Percentiles rank a stretch among this genome's conserved stretches.
Evolutionary conservation across 37 sponge, comb jelly and placozoan genomes (phyloP).

Genomic region (Eunapius fragilis): DNA sequence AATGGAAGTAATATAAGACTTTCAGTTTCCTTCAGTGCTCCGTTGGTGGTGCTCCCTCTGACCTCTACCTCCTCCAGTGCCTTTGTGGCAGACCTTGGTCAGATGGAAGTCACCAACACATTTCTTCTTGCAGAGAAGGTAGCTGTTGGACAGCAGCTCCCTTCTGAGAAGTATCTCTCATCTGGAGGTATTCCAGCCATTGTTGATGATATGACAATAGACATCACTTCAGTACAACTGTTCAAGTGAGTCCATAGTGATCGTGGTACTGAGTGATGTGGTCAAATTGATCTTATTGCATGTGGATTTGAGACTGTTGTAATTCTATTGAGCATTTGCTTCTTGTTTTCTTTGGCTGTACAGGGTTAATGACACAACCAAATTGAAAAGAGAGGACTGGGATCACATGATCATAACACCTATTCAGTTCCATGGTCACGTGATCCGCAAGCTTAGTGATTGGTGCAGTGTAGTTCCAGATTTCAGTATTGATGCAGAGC

Average conservation of each 20-base stretch:
- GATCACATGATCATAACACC: slow-evolving; percentile 50
- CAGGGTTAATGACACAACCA: not conserved
- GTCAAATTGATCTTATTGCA: not conserved
- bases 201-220: slow-evolving; percentile 41
- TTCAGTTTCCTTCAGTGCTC: slow-evolving; percentile 23
- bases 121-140: slow-evolving; percentile 23
- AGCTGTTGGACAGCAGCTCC: not conserved
- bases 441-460: slow-evolving; percentile 42
- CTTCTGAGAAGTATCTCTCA: not conserved
- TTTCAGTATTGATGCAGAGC: slow-evolving; percentile 15
- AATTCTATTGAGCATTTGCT: not conserved
- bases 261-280: not conserved
- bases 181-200: slow-evolving; percentile 22
- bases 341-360: not conserved
- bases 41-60: slow-evolving; percentile 39
- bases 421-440: slow-evolving; percentile 30
- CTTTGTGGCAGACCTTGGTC: slow-evolving; percentile 53
- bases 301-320: not conserved
- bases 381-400: not conserved
- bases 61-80: slow-evolving; percentile 23
- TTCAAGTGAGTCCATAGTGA: slow-evolving; percentile 29
- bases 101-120: slow-evolving; percentile 35
- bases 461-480: slow-evolving; percentile 41
- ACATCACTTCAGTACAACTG: slow-evolving; percentile 33
- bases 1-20: not conserved